A percentile compares a stretch with the other conserved stretches of the same genome.
Evolutionary conservation across 2,797 vertebrate species (phyloP).

Genomic region (Choloepus didactylus): DNA sequence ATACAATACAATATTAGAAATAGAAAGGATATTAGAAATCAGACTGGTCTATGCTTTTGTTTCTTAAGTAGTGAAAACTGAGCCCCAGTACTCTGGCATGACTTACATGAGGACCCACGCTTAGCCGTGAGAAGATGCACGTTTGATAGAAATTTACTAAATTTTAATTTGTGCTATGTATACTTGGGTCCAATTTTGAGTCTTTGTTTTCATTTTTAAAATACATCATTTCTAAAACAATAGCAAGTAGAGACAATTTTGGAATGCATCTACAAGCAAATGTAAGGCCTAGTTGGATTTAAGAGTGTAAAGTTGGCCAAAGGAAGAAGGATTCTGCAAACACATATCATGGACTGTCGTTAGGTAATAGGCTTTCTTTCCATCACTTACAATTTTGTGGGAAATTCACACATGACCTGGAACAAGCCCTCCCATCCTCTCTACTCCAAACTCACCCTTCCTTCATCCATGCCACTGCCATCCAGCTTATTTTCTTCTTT

Average conservation of each 20-base stretch:
- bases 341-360: too few species aligned
- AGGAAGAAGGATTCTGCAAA: background rate
- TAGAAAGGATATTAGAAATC: background rate
- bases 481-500: background rate
- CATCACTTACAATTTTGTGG: background rate
- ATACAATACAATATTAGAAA: background rate
- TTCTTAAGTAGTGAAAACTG: background rate
- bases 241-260: background rate
- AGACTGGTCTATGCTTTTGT: background rate
- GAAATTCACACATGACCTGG: background rate
- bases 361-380: background rate
- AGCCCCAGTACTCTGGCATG: background rate
- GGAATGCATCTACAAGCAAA: background rate
- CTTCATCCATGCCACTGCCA: background rate
- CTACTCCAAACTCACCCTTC: background rate
- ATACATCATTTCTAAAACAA: constrained; percentile 39
- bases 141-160: background rate
- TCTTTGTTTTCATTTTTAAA: background rate
- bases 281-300: background rate
- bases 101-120: background rate
- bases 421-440: background rate
- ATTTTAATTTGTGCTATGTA: background rate
- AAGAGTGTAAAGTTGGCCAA: background rate
- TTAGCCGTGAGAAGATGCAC: background rate
- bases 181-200: background rate